Evolutionary conservation across 2,113 vertebrate species (phyloP).

Genomic region (Galbula dea): DNA sequence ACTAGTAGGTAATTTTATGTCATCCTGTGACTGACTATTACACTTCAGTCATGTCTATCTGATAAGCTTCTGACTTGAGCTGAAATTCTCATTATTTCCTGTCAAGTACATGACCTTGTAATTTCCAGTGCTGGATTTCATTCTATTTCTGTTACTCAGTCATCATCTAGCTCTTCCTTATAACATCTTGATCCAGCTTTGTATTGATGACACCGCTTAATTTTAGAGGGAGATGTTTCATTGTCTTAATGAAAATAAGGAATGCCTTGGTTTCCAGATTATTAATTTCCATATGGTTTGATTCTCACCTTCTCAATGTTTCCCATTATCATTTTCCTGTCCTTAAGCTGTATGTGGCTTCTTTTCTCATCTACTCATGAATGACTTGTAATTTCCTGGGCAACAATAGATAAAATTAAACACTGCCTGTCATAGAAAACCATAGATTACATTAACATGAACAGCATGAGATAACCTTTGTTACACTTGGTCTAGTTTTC

Average conservation of each 20-base stretch:
- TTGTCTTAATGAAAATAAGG: neutral
- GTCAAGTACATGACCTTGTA: neutral
- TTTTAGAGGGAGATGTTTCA: neutral
- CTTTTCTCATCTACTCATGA: neutral
- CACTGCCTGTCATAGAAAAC: neutral
- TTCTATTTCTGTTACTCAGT: neutral
- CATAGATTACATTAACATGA: neutral
- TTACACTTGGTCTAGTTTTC: neutral
- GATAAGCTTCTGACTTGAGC: neutral
- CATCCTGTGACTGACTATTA: neutral
- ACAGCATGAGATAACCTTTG: neutral
- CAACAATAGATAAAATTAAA: slow-evolving; percentile 6
- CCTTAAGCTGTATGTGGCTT: neutral
- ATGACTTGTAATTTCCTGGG: neutral
- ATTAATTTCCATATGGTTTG: fast-evolving
- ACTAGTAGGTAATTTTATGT: neutral
- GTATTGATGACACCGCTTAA: neutral
- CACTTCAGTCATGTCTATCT: neutral
- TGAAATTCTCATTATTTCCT: neutral
- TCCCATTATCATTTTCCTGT: neutral
- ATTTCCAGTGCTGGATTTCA: neutral
- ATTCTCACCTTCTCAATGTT: neutral
- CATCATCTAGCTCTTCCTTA: neutral
- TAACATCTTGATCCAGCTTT: neutral
- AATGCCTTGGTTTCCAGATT: neutral